Evolutionary conservation across 2,113 vertebrate species (phyloP).

Genomic region (Rutilus rutilus): DNA sequence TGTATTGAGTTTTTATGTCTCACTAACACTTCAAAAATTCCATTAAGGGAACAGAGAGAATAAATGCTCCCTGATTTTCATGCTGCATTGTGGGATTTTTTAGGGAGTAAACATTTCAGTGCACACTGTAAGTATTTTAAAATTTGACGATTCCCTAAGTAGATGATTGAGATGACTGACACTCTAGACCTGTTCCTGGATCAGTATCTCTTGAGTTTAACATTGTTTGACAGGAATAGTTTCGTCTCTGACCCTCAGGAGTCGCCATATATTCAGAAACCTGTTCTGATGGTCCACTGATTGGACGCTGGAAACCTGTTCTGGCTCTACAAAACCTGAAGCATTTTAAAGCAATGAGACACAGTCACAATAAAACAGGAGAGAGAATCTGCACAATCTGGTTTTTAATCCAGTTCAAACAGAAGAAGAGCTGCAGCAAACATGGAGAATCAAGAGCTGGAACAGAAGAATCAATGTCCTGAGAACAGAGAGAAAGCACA

Average conservation of each 20-base stretch:
- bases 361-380: background rate
- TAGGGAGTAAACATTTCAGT: no score
- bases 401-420: slow-evolving; percentile 12
- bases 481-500: background rate
- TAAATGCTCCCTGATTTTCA: no score
- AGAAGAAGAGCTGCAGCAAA: slow-evolving; percentile 16
- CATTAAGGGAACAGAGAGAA: no score
- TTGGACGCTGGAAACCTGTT: background rate
- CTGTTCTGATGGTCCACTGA: background rate
- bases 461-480: background rate
- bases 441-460: slow-evolving; percentile 5
- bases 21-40: no score
- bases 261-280: background rate
- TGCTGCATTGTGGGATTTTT: no score
- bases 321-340: background rate
- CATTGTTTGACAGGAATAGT: background rate
- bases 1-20: no score
- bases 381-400: background rate
- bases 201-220: background rate
- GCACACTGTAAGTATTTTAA: no score
- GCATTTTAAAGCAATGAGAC: background rate
- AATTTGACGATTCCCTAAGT: no score
- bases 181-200: no score
- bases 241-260: background rate
- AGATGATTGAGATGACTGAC: no score